These are phyloP conservation scores for Drosophila jambulina DNA, from an alignment of 1,140 invertebrate species.

Conservation along the genomic window DNA sequence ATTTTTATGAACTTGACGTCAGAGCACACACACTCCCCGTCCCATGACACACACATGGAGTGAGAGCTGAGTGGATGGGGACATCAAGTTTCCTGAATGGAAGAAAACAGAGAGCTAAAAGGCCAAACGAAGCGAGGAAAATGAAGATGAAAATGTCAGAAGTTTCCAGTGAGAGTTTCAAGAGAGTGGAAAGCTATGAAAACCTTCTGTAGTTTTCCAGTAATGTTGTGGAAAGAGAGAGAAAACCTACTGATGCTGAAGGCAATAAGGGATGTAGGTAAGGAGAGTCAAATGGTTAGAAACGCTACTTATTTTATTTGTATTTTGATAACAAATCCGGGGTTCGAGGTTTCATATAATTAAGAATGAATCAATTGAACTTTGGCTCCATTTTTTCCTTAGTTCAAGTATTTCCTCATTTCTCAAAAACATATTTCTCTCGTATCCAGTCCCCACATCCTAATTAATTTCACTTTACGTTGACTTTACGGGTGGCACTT, in stretches of 20 bases:
- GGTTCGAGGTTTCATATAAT: too few species aligned
- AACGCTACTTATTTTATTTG: not conserved
- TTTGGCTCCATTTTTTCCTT: not conserved
- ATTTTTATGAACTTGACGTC: conserved; percentile 73
- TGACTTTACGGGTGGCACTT: conserved; percentile 3
- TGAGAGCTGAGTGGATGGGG: not conserved
- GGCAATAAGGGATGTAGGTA: too few species aligned
- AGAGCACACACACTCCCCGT: conserved; percentile 27
- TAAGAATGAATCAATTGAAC: not conserved
- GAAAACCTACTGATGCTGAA: not conserved
- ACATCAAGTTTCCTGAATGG: conserved; percentile 19
- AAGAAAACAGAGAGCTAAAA: conserved; percentile 1
- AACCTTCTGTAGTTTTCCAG: not conserved
- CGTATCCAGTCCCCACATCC: conserved; percentile 7
- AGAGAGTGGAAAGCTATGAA: not conserved
- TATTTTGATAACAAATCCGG: not conserved
- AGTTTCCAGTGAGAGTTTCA: not conserved
- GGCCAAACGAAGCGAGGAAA: conserved; percentile 28
- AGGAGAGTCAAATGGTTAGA: not conserved
- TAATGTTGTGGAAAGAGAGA: not conserved
- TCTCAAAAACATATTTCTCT: conserved; percentile 13
- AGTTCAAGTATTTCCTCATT: conserved; percentile 20
- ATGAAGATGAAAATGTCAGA: conserved; percentile 33
- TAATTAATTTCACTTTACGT: conserved; percentile 55
- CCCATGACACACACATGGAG: conserved; percentile 15